These are phyloP conservation scores for Pollimyrus isidori DNA, from an alignment of 2,113 vertebrate species.

Conservation along the genomic window DNA sequence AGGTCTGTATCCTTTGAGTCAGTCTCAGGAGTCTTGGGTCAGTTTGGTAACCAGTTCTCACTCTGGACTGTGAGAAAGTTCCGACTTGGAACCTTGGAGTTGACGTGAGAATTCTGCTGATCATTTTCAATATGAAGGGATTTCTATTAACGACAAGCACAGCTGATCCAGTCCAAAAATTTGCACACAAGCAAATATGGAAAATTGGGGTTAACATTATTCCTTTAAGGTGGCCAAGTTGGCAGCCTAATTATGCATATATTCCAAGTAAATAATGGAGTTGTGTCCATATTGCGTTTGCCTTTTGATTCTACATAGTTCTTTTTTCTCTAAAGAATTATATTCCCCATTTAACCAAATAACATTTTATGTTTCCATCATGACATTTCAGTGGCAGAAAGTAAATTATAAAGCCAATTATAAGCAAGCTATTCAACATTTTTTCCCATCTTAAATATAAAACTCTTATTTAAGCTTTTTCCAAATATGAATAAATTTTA, in stretches of 20 bases:
- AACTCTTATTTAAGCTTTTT: not conserved
- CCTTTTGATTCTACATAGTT: conserved; percentile 30
- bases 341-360: conserved; percentile 34
- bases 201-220: conserved; percentile 55
- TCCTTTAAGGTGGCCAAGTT: conserved; percentile 48
- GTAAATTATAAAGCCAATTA: not conserved
- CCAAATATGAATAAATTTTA: not conserved
- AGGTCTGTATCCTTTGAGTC: not conserved
- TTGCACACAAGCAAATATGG: conserved; percentile 42
- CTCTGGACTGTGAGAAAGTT: not conserved
- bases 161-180: conserved; percentile 35
- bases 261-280: conserved; percentile 54
- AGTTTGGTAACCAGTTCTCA: not conserved
- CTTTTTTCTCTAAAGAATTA: conserved; percentile 41
- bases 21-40: not conserved
- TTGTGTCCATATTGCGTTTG: conserved; percentile 48
- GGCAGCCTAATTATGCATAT: conserved; percentile 37
- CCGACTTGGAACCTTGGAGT: not conserved
- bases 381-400: not conserved
- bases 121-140: not conserved
- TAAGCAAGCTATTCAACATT: not conserved
- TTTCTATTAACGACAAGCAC: not conserved
- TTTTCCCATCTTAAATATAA: not conserved
- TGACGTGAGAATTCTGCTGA: not conserved
- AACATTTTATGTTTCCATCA: not conserved